Evolutionary conservation across 2,888 invertebrate species (phyloP).

Genomic region (Epirrhoe alternata): DNA sequence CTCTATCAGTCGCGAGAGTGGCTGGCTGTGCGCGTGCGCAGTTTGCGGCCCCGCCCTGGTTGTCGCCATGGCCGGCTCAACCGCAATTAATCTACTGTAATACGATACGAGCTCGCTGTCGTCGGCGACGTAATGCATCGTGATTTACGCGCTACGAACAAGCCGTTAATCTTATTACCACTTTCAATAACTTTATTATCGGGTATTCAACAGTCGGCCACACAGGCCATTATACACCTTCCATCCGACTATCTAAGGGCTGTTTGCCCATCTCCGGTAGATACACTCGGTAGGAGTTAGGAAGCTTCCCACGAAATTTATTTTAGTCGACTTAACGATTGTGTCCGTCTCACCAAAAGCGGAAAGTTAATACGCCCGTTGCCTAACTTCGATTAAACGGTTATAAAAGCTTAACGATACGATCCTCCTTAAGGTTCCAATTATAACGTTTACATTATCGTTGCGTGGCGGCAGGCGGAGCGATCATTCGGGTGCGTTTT

Average conservation of each 20-base stretch:
- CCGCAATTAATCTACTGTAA: slow-evolving; percentile 82
- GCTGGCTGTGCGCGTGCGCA: slow-evolving; percentile 57
- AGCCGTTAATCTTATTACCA: slow-evolving; percentile 84
- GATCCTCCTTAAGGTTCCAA: slow-evolving; percentile 54
- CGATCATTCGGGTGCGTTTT: slow-evolving; percentile 47
- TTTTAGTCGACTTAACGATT: slow-evolving; percentile 79
- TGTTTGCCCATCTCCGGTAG: slow-evolving; percentile 58
- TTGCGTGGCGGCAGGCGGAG: slow-evolving; percentile 31
- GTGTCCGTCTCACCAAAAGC: slow-evolving; percentile 70
- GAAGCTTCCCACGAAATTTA: slow-evolving; percentile 79
- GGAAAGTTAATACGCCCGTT: slow-evolving; percentile 69
- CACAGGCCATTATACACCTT: slow-evolving; percentile 71
- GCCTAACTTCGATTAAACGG: slow-evolving; percentile 69
- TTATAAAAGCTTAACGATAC: slow-evolving; percentile 60
- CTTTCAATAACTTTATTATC: slow-evolving; percentile 84
- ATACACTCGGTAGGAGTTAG: slow-evolving; percentile 60
- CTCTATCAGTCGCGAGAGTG: slow-evolving; percentile 31
- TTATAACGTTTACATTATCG: slow-evolving; percentile 49
- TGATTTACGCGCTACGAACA: slow-evolving; percentile 80
- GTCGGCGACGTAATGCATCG: slow-evolving; percentile 81
- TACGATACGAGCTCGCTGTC: slow-evolving; percentile 80
- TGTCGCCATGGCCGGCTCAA: slow-evolving; percentile 68
- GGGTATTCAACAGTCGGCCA: slow-evolving; percentile 59
- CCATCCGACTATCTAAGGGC: slow-evolving; percentile 55
- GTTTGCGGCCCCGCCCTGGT: slow-evolving; percentile 60